Conservation (phyloP, 2,888 invertebrate species). For the Drosophila lacicola region DNA sequence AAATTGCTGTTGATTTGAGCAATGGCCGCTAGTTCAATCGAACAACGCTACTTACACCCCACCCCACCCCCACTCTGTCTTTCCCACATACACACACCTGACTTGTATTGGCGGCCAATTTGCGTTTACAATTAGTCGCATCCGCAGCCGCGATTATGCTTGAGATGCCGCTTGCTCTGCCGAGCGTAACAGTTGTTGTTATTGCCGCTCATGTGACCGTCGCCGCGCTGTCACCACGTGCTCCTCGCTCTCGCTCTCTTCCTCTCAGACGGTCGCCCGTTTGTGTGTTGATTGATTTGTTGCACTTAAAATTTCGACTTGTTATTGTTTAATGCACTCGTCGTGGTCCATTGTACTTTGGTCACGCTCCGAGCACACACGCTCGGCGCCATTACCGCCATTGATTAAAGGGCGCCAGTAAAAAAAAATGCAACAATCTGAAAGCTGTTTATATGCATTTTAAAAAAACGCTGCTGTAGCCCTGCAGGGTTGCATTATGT, state of each 20-base stretch:
- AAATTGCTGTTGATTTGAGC: conserved; percentile 43
- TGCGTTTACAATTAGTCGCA: conserved; percentile 73
- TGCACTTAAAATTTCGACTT: conserved; percentile 37
- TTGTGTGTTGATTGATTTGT: conserved; percentile 52
- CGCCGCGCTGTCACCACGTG: conserved; percentile 52
- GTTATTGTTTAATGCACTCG: conserved; percentile 35
- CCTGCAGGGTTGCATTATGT: conserved; percentile 10
- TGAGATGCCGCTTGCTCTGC: conserved; percentile 13
- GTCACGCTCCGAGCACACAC: conserved; percentile 35
- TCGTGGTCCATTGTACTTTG: conserved; percentile 42
- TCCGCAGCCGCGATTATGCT: conserved; percentile 66
- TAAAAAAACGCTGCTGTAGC: not conserved
- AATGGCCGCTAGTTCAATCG: conserved; percentile 68
- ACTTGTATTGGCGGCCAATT: conserved; percentile 70
- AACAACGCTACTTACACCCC: conserved; percentile 50
- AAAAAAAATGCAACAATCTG: conserved; percentile 9
- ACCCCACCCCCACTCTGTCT: not conserved
- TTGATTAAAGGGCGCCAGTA: conserved; percentile 36
- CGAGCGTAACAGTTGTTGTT: conserved; percentile 14
- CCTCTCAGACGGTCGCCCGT: conserved; percentile 26
- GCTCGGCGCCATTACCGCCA: conserved; percentile 20
- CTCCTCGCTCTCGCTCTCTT: not conserved
- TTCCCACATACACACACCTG: not conserved
- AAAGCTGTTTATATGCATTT: not conserved
- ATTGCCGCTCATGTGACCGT: conserved; percentile 43